phyloP scores from a whole-genome alignment of 2,888 invertebrate species.

The Papilio elwesi region DNA sequence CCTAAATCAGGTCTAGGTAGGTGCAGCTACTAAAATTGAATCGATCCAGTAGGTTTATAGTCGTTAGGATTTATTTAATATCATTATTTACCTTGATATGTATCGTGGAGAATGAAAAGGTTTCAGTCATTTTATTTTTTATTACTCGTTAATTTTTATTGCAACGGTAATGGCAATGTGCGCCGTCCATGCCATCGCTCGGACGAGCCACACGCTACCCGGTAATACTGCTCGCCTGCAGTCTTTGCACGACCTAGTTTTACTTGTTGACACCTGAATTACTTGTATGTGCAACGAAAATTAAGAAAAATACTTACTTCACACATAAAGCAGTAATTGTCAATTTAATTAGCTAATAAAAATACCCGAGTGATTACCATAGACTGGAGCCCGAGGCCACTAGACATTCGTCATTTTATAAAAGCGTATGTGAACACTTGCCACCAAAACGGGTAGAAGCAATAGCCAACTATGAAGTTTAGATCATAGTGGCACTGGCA shows the following conservation, averaged over 20 bases:
- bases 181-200: slow-evolving; percentile 4
- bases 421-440: too few species aligned
- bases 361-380: too few species aligned
- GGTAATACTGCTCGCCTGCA: slow-evolving; percentile 18
- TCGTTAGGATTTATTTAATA: neutral
- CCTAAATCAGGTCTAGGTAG: too few species aligned
- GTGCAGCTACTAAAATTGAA: neutral
- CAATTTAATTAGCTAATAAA: too few species aligned
- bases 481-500: too few species aligned
- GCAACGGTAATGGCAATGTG: neutral
- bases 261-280: slow-evolving; percentile 22
- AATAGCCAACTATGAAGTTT: too few species aligned
- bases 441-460: too few species aligned
- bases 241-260: slow-evolving; percentile 37
- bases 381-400: too few species aligned
- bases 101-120: neutral
- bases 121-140: slow-evolving; percentile 9
- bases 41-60: neutral
- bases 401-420: neutral
- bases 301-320: slow-evolving; percentile 5
- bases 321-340: neutral
- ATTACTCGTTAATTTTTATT: slow-evolving; percentile 5
- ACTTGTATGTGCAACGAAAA: slow-evolving; percentile 15
- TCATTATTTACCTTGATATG: neutral
- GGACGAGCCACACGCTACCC: slow-evolving; percentile 30